A percentile compares a stretch with the other conserved stretches of the same genome.
phyloP scores from a whole-genome alignment of 1,140 invertebrate genomes.

The Archivesica marissinica region DNA sequence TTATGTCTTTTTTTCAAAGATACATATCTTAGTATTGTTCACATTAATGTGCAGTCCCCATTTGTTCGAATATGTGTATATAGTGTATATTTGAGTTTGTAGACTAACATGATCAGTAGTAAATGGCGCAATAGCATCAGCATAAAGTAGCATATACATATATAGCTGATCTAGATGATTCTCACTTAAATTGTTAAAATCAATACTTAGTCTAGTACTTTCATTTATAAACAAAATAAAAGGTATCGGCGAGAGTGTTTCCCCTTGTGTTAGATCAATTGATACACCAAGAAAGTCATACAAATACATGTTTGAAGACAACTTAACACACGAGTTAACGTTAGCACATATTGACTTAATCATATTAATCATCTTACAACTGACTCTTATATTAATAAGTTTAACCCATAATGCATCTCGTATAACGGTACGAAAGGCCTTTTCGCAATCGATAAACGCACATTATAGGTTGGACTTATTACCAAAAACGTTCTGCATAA shows the following conservation, averaged over 20 bases:
- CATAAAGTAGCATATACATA: constrained; percentile 49
- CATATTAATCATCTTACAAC: too few species aligned
- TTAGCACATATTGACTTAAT: too few species aligned
- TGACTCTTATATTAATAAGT: too few species aligned
- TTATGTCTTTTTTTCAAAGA: constrained; percentile 22
- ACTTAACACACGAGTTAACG: constrained; percentile 51
- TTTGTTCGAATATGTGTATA: constrained; percentile 5
- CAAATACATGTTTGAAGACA: not conserved
- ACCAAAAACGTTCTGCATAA: constrained; percentile 35
- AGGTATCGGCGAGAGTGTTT: constrained; percentile 49
- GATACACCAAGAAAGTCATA: constrained; percentile 33
- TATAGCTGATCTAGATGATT: constrained; percentile 17
- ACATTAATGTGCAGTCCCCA: constrained; percentile 30
- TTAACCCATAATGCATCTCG: constrained; percentile 50
- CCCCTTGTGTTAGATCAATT: constrained; percentile 52
- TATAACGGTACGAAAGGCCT: constrained; percentile 31
- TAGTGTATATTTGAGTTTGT: constrained; percentile 6
- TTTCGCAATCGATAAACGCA: constrained; percentile 40
- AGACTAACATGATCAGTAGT: constrained; percentile 11
- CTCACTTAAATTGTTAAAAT: not conserved
- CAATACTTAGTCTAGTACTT: constrained; percentile 18
- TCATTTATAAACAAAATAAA: too few species aligned
- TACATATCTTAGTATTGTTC: constrained; percentile 25
- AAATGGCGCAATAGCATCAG: constrained; percentile 40
- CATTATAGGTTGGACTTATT: constrained; percentile 28